These are phyloP conservation scores for Tetanocera ferruginea DNA, from an alignment of 2,888 invertebrate species.

Conservation along the genomic window DNA sequence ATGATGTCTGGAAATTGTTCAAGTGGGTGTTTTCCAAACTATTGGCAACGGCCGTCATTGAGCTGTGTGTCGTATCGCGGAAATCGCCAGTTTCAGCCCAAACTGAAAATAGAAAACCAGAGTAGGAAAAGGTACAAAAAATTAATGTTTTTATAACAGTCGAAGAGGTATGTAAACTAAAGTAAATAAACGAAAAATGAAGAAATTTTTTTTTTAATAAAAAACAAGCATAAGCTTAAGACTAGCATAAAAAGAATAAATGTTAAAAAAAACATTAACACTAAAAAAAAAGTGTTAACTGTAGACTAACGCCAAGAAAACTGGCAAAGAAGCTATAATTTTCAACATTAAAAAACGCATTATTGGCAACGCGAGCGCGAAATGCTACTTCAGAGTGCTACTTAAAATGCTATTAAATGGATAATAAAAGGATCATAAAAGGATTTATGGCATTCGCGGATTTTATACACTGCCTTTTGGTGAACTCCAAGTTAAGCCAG, in stretches of 20 bases:
- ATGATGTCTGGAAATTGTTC: constrained; percentile 77
- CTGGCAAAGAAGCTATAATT: not conserved
- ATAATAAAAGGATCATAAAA: constrained; percentile 68
- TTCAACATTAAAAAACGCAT: constrained; percentile 42
- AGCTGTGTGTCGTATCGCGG: constrained; percentile 84
- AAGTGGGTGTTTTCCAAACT: constrained; percentile 77
- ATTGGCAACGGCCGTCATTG: constrained; percentile 76
- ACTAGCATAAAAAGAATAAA: not conserved
- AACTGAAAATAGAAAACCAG: constrained; percentile 76
- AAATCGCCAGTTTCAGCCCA: constrained; percentile 93
- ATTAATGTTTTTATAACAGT: constrained; percentile 62
- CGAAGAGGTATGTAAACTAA: constrained; percentile 16
- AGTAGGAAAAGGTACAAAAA: constrained; percentile 53
- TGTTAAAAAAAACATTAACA: not conserved
- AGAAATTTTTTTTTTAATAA: constrained; percentile 24
- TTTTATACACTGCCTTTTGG: constrained; percentile 28
- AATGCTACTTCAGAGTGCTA: constrained; percentile 48
- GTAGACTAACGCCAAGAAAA: not conserved
- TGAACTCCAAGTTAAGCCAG: constrained; percentile 30
- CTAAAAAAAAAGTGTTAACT: constrained; percentile 22
- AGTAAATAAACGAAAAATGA: not conserved
- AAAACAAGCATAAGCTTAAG: not conserved
- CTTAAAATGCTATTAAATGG: constrained; percentile 64
- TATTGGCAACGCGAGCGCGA: constrained; percentile 41
- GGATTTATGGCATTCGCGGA: constrained; percentile 64